Percentiles rank a stretch among this genome's conserved stretches.
These are phyloP conservation scores for Morinoia aosen DNA, from an alignment of 2,888 invertebrate species.

Conservation along the genomic window DNA sequence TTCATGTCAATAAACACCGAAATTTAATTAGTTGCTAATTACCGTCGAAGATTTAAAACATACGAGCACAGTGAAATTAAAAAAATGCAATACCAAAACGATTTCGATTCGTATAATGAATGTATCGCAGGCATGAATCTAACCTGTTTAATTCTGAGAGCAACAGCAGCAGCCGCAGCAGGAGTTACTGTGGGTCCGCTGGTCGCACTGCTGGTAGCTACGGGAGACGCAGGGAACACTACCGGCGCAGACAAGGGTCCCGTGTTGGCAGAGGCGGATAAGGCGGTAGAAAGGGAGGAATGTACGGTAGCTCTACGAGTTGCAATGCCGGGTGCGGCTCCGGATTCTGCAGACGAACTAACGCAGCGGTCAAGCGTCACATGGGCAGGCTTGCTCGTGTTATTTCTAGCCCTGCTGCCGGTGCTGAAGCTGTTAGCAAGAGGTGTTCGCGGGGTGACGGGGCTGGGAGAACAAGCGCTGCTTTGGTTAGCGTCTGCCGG, in stretches of 20 bases:
- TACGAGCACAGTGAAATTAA: neutral
- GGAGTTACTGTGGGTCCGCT: neutral
- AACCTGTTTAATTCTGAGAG: conserved; percentile 20
- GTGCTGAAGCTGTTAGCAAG: neutral
- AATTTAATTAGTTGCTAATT: neutral
- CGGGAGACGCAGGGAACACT: conserved; percentile 29
- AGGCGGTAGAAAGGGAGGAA: neutral
- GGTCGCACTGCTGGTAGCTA: neutral
- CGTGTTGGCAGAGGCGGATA: neutral
- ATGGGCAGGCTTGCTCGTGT: neutral
- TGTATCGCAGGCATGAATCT: neutral
- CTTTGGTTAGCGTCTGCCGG: neutral
- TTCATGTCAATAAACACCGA: neutral
- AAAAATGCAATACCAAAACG: no score
- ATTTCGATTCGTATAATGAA: no score
- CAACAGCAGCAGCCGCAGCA: conserved; percentile 21
- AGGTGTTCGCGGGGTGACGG: neutral
- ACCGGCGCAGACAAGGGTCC: conserved; percentile 40
- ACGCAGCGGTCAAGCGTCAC: neutral
- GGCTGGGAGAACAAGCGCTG: neutral
- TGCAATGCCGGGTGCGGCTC: neutral
- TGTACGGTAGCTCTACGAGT: neutral
- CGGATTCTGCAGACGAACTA: neutral
- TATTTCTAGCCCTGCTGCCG: neutral
- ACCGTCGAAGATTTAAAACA: neutral